Evolutionary conservation across 2,113 vertebrate species (phyloP).

Genomic region (Cynoglossus semilaevis): DNA sequence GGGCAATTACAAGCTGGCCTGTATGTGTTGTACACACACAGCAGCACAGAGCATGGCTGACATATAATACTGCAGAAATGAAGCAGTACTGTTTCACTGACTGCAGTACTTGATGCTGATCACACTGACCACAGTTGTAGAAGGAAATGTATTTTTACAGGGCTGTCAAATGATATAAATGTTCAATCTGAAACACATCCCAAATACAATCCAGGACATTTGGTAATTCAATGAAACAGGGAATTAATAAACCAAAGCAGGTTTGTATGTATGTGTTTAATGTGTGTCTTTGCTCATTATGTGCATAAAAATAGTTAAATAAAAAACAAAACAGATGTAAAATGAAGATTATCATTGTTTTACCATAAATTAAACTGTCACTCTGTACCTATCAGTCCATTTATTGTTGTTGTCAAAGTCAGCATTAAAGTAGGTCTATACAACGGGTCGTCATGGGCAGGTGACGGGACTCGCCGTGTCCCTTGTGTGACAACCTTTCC

Average conservation of each 20-base stretch:
- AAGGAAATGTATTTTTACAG: neutral
- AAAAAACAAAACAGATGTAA: no score
- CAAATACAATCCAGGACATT: no score
- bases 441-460: slow-evolving; percentile 8
- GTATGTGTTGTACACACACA: slow-evolving; percentile 29
- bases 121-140: slow-evolving; percentile 22
- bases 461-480: slow-evolving; percentile 11
- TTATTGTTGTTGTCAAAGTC: neutral
- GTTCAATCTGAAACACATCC: no score
- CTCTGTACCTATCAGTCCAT: no score
- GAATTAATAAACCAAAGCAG: no score
- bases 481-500: slow-evolving; percentile 42
- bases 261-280: no score
- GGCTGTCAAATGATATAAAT: no score
- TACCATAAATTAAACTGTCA: no score
- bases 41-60: slow-evolving; percentile 12
- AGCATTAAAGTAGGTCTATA: neutral
- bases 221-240: no score
- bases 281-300: no score
- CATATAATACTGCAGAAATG: slow-evolving; percentile 28
- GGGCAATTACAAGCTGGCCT: slow-evolving; percentile 49
- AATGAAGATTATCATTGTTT: no score
- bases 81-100: slow-evolving; percentile 21
- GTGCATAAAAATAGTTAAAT: no score
- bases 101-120: slow-evolving; percentile 12